Base-by-base conservation (phyloP, 2,113 vertebrate species). In the Gulo gulo region DNA sequence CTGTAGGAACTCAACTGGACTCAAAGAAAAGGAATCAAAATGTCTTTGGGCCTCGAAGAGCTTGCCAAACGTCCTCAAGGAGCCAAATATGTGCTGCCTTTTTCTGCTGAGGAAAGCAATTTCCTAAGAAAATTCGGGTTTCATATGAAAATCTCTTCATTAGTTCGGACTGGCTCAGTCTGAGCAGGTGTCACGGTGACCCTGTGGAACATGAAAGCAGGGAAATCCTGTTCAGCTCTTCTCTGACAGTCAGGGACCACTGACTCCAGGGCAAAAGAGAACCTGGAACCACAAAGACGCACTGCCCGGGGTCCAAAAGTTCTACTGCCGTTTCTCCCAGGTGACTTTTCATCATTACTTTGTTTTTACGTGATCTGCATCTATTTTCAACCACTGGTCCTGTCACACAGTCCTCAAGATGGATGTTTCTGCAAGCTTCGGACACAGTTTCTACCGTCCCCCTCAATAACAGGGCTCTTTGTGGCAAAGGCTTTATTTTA, bases 101-200 rank as follows among this genome's bases (percentile, higher is more conserved):
- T 79, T 71, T 88, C 83, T 61, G 36, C 23, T 91, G 71, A 65
- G 6, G 59, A 85, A 85, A 52, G 39, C 57, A 91, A 59, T 91
- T 82, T 91, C 78, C 63, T 57, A 90, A 42, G 76, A 88, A 76
- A 96, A 59, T 65, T n/a, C 82, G 34, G 94, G 55, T 74, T 69
- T 63, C 34, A 4, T 59, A 36, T 57, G n/a, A 80, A 69, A 95
- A 83, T 90, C 36, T 45, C 13, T 2, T 92, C 26, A 1, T 36
- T 42, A 73, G 12, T 76, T 79, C 74, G 47, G 36, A 42, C 34
- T 16, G 10, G 31, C 61, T 83, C 57, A 83, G n/a, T 65, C 45
- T 79, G 57, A 91, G 45, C 36, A 57, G 79, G 21, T 16, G 6
- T 85, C 78, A 47, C 7, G 7, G 20, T 1, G 1, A 76, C 20